Percentiles rank a stretch among this genome's conserved stretches.
phyloP scores from a whole-genome alignment of 2,888 invertebrate genomes.

The Archips crataeganus region DNA sequence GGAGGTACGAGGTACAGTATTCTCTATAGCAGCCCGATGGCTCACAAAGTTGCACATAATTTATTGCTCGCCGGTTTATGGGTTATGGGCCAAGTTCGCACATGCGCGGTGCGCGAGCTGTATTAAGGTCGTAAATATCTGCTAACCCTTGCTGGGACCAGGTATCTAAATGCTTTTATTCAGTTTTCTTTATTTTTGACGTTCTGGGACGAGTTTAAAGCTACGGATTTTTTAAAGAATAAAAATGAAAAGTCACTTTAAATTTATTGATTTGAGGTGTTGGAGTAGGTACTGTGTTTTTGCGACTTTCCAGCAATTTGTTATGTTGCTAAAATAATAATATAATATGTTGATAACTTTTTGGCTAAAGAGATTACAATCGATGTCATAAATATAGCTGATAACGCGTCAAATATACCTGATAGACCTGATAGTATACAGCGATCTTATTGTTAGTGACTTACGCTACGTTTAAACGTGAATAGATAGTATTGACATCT shows the following conservation, averaged over 20 bases:
- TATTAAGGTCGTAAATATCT: slow-evolving; percentile 60
- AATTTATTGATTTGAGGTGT: background rate
- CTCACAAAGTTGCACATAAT: slow-evolving; percentile 80
- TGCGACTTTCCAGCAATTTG: background rate
- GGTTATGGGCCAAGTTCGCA: slow-evolving; percentile 74
- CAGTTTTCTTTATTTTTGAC: slow-evolving; percentile 44
- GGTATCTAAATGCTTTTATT: slow-evolving; percentile 59
- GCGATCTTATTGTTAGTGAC: too few species aligned
- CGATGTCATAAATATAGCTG: too few species aligned
- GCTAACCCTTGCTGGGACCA: slow-evolving; percentile 69
- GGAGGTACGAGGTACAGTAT: background rate
- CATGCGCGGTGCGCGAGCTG: slow-evolving; percentile 64
- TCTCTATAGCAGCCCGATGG: slow-evolving; percentile 48
- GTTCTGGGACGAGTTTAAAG: slow-evolving; percentile 21
- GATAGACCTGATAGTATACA: too few species aligned
- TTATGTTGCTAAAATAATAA: background rate
- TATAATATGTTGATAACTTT: background rate
- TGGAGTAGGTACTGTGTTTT: background rate
- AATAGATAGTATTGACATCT: too few species aligned
- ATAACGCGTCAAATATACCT: too few species aligned
- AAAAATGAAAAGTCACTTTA: background rate
- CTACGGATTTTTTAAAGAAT: background rate
- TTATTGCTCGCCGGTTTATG: slow-evolving; percentile 74
- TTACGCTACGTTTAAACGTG: too few species aligned
- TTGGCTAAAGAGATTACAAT: too few species aligned